A percentile compares a stretch with the other conserved stretches of the same genome.
Evolutionary conservation across 2,888 invertebrate genomes (phyloP).

Genomic region (Pachycephus smyrnensis): DNA sequence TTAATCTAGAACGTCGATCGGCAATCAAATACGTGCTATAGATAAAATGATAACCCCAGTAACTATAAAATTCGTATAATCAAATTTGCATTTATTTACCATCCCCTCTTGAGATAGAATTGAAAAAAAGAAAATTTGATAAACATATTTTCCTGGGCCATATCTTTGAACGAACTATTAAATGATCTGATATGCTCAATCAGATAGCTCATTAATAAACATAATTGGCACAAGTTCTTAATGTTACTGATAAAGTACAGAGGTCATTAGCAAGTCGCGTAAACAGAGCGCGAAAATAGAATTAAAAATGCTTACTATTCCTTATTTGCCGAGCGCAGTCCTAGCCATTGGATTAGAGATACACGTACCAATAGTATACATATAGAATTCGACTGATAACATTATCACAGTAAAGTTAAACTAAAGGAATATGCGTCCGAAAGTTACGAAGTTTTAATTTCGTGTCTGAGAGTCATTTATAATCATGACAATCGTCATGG

Average conservation of each 20-base stretch:
- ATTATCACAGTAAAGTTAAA: conserved; percentile 36
- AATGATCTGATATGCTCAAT: not conserved
- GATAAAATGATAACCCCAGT: not conserved
- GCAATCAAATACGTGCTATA: not conserved
- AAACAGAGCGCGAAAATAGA: not conserved
- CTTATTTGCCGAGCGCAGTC: not conserved
- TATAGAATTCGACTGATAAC: not conserved
- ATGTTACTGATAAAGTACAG: not conserved
- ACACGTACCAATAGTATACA: not conserved
- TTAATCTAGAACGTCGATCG: not conserved
- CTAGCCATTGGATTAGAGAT: not conserved
- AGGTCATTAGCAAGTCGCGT: not conserved
- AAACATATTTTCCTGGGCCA: not conserved
- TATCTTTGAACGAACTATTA: not conserved
- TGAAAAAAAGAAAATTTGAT: not conserved
- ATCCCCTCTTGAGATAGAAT: not conserved
- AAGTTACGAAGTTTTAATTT: not conserved
- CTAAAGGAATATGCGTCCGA: conserved; percentile 34
- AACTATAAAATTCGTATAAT: too few relatives aligned
- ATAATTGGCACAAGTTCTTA: not conserved
- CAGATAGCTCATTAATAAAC: not conserved
- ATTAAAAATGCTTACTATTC: not conserved
- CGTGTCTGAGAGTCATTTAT: not conserved
- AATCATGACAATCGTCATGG: not conserved
- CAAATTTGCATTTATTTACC: not conserved